Percentiles rank a stretch among this genome's conserved stretches.
Evolutionary conservation across 2,888 invertebrate species (phyloP).

Genomic region (Epistrophella euchroma): DNA sequence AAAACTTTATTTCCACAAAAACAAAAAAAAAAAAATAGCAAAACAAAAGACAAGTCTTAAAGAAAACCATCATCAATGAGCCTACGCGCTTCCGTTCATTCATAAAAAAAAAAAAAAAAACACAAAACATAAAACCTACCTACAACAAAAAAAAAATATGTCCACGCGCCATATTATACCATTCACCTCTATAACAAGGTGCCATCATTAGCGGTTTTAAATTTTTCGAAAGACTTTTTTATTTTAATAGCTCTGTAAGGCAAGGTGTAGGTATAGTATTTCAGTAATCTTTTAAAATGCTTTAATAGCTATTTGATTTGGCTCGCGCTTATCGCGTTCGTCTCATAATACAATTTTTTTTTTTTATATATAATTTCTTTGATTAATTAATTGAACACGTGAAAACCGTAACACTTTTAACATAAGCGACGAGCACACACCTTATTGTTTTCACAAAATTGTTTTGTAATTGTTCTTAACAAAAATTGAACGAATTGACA

Average conservation of each 20-base stretch:
- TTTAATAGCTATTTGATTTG: constrained; percentile 18
- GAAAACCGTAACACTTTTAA: too few species aligned
- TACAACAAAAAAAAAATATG: constrained; percentile 23
- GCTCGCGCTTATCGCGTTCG: constrained; percentile 41
- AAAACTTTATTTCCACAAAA: constrained; percentile 28
- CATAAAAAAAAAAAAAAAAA: background rate
- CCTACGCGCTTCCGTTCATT: constrained; percentile 65
- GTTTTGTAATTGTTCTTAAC: too few species aligned
- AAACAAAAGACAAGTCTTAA: background rate
- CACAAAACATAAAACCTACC: background rate
- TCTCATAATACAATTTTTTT: background rate
- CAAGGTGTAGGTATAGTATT: background rate
- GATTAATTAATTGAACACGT: too few species aligned
- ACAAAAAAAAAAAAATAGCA: constrained; percentile 2
- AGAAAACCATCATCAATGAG: constrained; percentile 38
- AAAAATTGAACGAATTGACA: too few species aligned
- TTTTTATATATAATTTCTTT: background rate
- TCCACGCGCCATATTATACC: constrained; percentile 10
- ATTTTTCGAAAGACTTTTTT: background rate
- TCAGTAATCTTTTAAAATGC: constrained; percentile 40
- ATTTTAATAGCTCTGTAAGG: background rate
- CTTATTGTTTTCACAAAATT: too few species aligned
- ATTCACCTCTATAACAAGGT: constrained; percentile 14
- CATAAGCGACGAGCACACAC: too few species aligned
- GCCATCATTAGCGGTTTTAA: constrained; percentile 31